Evolutionary conservation across 2,797 vertebrate genomes (phyloP).

Genomic region (Enteromius anoplus): DNA sequence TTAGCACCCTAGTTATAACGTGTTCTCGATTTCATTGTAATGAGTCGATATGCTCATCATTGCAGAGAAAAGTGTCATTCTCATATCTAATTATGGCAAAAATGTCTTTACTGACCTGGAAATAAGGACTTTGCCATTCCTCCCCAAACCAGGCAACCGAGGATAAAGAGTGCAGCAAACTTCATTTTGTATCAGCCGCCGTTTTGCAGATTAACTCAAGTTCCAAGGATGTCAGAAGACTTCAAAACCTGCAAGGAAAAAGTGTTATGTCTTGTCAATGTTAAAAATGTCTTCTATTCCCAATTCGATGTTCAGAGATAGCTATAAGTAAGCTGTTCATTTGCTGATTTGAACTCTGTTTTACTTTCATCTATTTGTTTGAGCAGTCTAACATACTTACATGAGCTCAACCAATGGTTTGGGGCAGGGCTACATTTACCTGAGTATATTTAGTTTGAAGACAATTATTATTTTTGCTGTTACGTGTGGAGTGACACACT

Average conservation of each 20-base stretch:
- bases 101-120: slow-evolving; percentile 70
- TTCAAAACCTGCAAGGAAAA: slow-evolving; percentile 49
- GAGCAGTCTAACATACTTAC: neutral
- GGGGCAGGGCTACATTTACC: neutral
- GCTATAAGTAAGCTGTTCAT: neutral
- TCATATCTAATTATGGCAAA: neutral
- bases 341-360: slow-evolving; percentile 2
- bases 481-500: neutral
- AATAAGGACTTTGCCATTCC: slow-evolving; percentile 65
- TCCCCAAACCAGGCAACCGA: slow-evolving; percentile 60
- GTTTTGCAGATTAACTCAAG: slow-evolving; percentile 51
- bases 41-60: neutral
- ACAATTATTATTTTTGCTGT: slow-evolving; percentile 26
- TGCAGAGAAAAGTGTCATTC: neutral
- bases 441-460: slow-evolving; percentile 9
- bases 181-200: slow-evolving; percentile 67
- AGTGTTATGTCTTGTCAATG: neutral
- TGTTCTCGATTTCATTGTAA: neutral
- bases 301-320: neutral
- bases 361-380: neutral
- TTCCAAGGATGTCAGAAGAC: slow-evolving; percentile 52
- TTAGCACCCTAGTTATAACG: neutral
- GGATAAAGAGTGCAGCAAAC: slow-evolving; percentile 62
- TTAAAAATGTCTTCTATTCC: neutral
- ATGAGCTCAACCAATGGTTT: neutral